Evolutionary conservation across 1,140 invertebrate genomes (phyloP).

Genomic region (Drosophila teissieri): DNA sequence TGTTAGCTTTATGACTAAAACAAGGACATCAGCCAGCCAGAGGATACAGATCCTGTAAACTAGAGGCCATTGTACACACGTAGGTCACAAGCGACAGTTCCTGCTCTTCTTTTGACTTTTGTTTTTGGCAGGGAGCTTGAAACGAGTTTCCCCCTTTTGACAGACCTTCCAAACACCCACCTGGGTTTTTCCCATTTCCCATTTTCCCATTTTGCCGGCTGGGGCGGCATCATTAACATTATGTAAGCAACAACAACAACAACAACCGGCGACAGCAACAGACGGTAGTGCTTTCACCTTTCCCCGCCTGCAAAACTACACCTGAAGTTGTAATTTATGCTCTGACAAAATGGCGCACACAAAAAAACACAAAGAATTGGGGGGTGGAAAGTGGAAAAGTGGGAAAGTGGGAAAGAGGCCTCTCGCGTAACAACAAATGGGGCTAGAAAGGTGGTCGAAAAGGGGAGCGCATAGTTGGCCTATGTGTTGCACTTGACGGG

Average conservation of each 20-base stretch:
- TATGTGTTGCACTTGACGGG: constrained; percentile 60
- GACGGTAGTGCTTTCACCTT: constrained; percentile 50
- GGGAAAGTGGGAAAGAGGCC: constrained; percentile 30
- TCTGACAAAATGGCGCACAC: constrained; percentile 74
- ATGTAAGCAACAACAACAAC: constrained; percentile 62
- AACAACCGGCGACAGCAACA: constrained; percentile 59
- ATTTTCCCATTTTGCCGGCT: constrained; percentile 43
- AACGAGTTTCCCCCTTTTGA: constrained; percentile 51
- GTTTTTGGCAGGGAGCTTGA: constrained; percentile 73
- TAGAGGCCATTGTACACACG: constrained; percentile 31
- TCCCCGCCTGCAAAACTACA: constrained; percentile 34
- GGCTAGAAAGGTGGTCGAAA: constrained; percentile 27
- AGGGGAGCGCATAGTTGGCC: constrained; percentile 46
- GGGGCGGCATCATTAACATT: constrained; percentile 79
- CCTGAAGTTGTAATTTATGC: constrained; percentile 82
- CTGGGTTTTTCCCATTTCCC: constrained; percentile 20
- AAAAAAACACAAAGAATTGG: constrained; percentile 32
- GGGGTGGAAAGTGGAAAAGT: constrained; percentile 21
- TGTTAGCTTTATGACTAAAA: constrained; percentile 2
- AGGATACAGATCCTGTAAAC: constrained; percentile 40
- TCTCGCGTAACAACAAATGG: constrained; percentile 57
- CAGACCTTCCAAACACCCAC: background rate
- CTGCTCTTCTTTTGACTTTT: constrained; percentile 55
- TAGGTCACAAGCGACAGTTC: constrained; percentile 46
- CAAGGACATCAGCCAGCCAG: constrained; percentile 9